Evolutionary conservation across 2,888 invertebrate species (phyloP).

Genomic region (Zaprionus bogoriensis): DNA sequence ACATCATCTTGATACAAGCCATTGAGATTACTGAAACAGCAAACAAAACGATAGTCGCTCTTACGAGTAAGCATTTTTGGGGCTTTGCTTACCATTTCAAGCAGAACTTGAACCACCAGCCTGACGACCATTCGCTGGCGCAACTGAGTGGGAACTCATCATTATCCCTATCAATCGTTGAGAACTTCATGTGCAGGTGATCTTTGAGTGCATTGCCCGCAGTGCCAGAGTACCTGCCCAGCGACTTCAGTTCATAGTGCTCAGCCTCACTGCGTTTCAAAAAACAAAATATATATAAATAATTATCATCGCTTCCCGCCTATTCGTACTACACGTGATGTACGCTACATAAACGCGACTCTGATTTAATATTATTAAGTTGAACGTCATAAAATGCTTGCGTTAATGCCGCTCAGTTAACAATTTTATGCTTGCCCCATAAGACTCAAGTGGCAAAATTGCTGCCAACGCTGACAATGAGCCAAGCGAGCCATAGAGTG

Average conservation of each 20-base stretch:
- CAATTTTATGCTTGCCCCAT: conserved; percentile 69
- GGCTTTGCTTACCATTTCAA: not conserved
- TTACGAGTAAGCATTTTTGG: not conserved
- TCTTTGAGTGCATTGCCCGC: not conserved
- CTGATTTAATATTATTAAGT: conserved; percentile 74
- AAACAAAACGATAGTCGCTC: too few species aligned
- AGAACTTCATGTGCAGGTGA: conserved; percentile 6
- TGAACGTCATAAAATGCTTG: conserved; percentile 69
- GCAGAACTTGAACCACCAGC: conserved; percentile 21
- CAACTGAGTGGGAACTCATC: not conserved
- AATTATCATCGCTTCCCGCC: conserved; percentile 2
- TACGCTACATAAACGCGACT: conserved; percentile 59
- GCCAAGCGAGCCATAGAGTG: too few species aligned
- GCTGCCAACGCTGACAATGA: conserved; percentile 41
- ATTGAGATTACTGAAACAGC: conserved; percentile 13
- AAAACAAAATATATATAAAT: too few species aligned
- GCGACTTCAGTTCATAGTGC: not conserved
- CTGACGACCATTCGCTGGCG: conserved; percentile 8
- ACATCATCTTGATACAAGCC: conserved; percentile 8
- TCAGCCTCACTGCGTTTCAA: too few species aligned
- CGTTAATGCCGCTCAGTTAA: conserved; percentile 73
- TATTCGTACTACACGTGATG: conserved; percentile 1
- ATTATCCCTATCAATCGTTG: conserved; percentile 18
- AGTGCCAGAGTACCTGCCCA: conserved; percentile 10
- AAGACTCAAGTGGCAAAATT: conserved; percentile 60